A percentile compares a stretch with the other conserved stretches of the same genome.
These are phyloP conservation scores for Eudyptes chrysolophus DNA, from an alignment of 2,113 vertebrate genomes.

Conservation along the genomic window DNA sequence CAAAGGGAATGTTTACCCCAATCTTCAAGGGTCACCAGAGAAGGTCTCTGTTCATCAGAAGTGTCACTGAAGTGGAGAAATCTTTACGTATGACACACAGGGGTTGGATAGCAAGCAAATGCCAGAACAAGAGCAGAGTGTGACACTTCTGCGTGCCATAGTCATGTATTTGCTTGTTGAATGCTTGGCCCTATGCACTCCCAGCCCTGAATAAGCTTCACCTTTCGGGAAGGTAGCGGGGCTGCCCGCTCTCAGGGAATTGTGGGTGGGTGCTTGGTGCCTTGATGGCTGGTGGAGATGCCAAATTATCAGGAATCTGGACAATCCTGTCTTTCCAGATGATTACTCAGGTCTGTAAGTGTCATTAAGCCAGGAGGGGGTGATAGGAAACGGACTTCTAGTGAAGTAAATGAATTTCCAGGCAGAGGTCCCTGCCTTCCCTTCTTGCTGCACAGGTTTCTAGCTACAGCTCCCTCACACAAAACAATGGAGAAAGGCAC, in stretches of 20 bases:
- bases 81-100: accelerated
- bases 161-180: not conserved
- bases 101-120: not conserved
- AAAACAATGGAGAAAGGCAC: not conserved
- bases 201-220: not conserved
- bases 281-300: not conserved
- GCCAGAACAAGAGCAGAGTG: not conserved
- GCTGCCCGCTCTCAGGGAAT: not conserved
- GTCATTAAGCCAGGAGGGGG: not conserved
- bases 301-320: conserved; percentile 2
- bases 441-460: not conserved
- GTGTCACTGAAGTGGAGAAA: not conserved
- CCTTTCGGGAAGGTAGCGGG: not conserved
- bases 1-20: not conserved
- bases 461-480: not conserved
- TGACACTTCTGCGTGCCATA: not conserved
- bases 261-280: not conserved
- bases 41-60: not conserved
- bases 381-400: not conserved
- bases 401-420: not conserved
- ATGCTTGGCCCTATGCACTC: not conserved
- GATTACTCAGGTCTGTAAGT: not conserved
- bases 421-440: not conserved
- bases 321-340: not conserved
- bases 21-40: not conserved